phyloP scores from a whole-genome alignment of 2,797 vertebrate genomes.

The Nothura maculosa region DNA sequence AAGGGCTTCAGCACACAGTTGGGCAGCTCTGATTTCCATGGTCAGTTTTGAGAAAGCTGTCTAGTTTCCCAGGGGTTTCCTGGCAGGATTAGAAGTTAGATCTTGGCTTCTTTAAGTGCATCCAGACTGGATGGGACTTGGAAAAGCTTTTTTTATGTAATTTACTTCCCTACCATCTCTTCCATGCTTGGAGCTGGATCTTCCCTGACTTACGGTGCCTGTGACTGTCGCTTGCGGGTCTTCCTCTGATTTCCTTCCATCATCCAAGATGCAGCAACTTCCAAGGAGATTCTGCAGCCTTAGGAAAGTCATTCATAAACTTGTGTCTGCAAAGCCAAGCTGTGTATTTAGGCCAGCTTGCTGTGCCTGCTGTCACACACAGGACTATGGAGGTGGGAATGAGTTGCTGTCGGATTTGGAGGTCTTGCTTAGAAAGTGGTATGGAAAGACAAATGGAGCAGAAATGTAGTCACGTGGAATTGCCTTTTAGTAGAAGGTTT shows the following conservation, averaged over 20 bases:
- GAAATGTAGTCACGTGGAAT: conserved; percentile 28
- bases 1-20: conserved; percentile 51
- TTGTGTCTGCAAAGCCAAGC: not conserved
- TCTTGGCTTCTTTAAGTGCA: conserved; percentile 60
- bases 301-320: conserved; percentile 21
- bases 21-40: conserved; percentile 66
- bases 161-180: conserved; percentile 33
- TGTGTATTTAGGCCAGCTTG: not conserved
- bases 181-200: conserved; percentile 46
- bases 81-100: conserved; percentile 60
- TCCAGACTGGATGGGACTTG: conserved; percentile 62
- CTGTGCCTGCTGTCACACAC: not conserved
- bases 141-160: conserved; percentile 61
- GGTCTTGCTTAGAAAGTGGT: conserved; percentile 10
- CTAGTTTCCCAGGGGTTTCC: conserved; percentile 64
- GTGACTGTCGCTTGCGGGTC: not conserved
- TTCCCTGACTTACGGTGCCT: not conserved
- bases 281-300: not conserved
- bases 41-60: conserved; percentile 64
- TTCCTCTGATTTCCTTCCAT: not conserved
- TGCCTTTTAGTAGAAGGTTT: conserved; percentile 13
- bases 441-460: conserved; percentile 32
- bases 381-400: not conserved
- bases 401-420: conserved; percentile 8
- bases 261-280: not conserved